Base-by-base conservation (phyloP, 2,113 vertebrate species). In the Xiphophorus hellerii region DNA sequence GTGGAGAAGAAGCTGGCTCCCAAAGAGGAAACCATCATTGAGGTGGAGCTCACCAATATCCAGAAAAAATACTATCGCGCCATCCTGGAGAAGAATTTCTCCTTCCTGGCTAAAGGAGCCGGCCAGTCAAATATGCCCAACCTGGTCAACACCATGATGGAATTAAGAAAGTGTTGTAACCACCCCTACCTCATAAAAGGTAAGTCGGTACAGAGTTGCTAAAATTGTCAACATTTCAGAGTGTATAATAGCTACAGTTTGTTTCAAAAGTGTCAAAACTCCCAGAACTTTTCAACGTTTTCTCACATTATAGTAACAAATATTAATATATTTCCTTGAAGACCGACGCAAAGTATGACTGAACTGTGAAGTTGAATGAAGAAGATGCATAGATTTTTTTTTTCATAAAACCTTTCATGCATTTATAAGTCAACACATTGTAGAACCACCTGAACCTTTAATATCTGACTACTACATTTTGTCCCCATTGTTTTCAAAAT, bases 141-240 rank as follows among this genome's bases (percentile, higher is more conserved):
- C 82, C 93, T 99, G 76, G 97, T 99, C 73, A 99, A 99, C 90
- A 99, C 98, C 61, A 98, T 99, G 98, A 99, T 99, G 98, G 98
- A 99, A 91, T 95, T 99, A 78, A 94, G 98, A 72, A 99, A 99
- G 82, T 99, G 98, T 84, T 99, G 98, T 87, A 99, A 99, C 93
- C 98, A 99, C 82, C 97, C 97, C 30, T 99, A 99, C 93, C 97
- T 99, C 92, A 99, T 99, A 87, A 99, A 99, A 97, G 97, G 97
- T 99, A 94, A 5, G 66, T 39, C 1, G 28, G 0, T 15, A 48
- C 44, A 4, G 44, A 48, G 17, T 27, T 9, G 17, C 1, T 58
- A 10, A 58, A 9, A 58, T 25, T 54, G 48, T 54, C 8, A 58
- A 58, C 17, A 6, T n/a, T 58, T 58, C 51, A 25, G 51, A 9